Conservation (phyloP, 2,797 vertebrate species). For the Bryconaethiops microstoma region DNA sequence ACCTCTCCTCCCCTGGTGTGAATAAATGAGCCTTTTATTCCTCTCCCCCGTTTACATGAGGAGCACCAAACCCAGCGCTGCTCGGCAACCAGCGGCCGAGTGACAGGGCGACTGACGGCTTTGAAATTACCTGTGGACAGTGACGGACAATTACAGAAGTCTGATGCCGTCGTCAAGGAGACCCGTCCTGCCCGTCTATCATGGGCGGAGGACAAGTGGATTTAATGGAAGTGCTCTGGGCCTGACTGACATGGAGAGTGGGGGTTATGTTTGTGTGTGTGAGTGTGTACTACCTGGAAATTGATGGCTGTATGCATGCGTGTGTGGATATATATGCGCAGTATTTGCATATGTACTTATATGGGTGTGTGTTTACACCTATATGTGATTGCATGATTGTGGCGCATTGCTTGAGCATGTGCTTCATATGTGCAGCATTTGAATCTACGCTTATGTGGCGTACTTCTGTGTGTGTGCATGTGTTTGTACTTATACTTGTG, state of each 20-base stretch:
- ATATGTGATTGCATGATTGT: not conserved
- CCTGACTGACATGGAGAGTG: constrained; percentile 46
- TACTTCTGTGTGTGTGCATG: too few species aligned
- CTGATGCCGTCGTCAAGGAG: constrained; percentile 55
- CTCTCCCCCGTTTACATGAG: constrained; percentile 77
- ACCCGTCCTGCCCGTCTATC: constrained; percentile 59
- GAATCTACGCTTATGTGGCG: not conserved
- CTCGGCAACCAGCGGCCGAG: constrained; percentile 43
- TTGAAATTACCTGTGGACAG: constrained; percentile 71
- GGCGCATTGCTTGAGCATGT: not conserved
- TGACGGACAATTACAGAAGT: constrained; percentile 70
- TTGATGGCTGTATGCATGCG: constrained; percentile 19
- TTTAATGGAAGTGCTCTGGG: constrained; percentile 31
- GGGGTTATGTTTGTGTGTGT: constrained; percentile 12
- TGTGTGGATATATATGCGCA: not conserved
- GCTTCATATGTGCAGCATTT: constrained; percentile 39
- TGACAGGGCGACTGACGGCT: constrained; percentile 66
- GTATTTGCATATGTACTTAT: not conserved
- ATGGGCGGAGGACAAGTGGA: constrained; percentile 33
- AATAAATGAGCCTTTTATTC: constrained; percentile 81
- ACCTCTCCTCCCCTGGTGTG: constrained; percentile 73
- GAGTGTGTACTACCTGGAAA: not conserved
- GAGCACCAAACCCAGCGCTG: constrained; percentile 50
- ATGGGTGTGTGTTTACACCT: not conserved
- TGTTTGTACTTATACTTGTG: too few species aligned